Evolutionary conservation across 2,888 invertebrate species (phyloP), one percentile per base, ranked within the genome.

Genomic region (Cabera pusaria): DNA sequence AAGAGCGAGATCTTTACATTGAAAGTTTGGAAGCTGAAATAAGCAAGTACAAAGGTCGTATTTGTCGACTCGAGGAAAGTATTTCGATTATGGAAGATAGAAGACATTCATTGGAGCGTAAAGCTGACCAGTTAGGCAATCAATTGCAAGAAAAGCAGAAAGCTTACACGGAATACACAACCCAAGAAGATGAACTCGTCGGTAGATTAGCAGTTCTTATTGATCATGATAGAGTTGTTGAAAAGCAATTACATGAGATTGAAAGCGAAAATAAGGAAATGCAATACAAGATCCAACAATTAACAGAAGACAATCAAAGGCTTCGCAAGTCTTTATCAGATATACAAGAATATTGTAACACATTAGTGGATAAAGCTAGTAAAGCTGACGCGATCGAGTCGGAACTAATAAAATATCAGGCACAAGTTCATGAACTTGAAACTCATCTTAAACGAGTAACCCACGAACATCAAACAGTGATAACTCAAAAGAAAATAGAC

Each of bases 1-100:
- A 93, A 65, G 95, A 95, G 70, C 87, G 93, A 44, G 93, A 94
- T 64, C 87, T 93, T 26, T 93, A 93, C 45, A 93, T 95, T 35
- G 95, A 95, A 72, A 92, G 91, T 19, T 79, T 95, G 39, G 93
- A 95, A 70, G 74, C 87, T 12, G 94, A 95, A 59, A 87, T 93
- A 28, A 78, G 71, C 1, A 91, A 92, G 56, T 91, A 92, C 35
- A 93, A 92, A 54, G 90, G 90, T 3, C 92, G 93, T 56, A 91
- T 93, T 19, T 84, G 89, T 16, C 91, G 91, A 17, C 87, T 95
- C 18, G 93, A 95, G 64, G 93, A 94, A 64, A 91, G 91, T 46
- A 76, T 93, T 20, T 90, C 90, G 3, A 65, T 74, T 1, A 90
- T 93, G 71, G 92, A 93, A 62, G 91, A 92, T 52, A 85, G 91